A percentile compares a stretch with the other conserved stretches of the same genome.
phyloP scores from a whole-genome alignment of 2,797 vertebrate species.

The Geotrypetes seraphini region DNA sequence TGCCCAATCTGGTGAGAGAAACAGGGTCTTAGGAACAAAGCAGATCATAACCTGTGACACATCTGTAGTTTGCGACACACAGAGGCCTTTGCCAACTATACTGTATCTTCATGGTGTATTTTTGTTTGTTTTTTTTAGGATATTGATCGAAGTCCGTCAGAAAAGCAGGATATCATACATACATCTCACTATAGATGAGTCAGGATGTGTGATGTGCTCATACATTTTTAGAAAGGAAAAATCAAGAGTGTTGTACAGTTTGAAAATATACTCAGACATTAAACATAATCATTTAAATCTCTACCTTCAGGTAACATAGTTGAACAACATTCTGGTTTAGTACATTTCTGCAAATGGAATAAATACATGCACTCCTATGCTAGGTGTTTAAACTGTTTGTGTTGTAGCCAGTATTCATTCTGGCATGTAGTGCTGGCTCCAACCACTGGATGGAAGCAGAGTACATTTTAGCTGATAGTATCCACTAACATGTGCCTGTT shows the following conservation, averaged over 20 bases:
- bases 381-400: no score
- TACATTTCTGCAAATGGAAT: no score
- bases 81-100: accelerated
- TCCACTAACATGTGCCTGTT: no score
- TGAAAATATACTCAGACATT: slow-evolving; percentile 21
- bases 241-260: slow-evolving; percentile 1
- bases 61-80: background rate
- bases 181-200: background rate
- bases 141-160: slow-evolving; percentile 4
- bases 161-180: background rate
- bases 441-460: no score
- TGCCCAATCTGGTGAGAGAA: slow-evolving; percentile 26
- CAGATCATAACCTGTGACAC: slow-evolving; percentile 1
- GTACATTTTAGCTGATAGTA: no score
- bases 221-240: slow-evolving; percentile 10
- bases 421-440: no score
- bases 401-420: no score
- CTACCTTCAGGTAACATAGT: no score
- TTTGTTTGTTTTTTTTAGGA: no score
- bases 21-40: slow-evolving; percentile 17
- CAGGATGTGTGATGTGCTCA: background rate
- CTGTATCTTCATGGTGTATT: background rate
- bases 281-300: slow-evolving; percentile 16
- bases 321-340: no score
- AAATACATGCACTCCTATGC: no score